Conservation (phyloP, 2,113 vertebrate genomes). For the Corythoichthys intestinalis region DNA sequence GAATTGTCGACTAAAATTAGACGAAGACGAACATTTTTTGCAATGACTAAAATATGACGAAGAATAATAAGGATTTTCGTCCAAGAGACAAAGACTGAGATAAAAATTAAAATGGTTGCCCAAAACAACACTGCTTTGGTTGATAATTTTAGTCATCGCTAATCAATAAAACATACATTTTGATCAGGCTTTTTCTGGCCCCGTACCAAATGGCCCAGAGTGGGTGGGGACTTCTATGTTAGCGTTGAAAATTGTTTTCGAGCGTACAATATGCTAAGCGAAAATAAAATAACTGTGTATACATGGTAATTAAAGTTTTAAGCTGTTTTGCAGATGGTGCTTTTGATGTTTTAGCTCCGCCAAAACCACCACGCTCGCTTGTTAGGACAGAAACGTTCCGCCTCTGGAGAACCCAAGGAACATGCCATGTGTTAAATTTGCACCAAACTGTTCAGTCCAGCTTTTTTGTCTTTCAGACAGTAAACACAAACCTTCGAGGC, state of each 20-base stretch:
- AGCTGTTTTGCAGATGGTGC: not conserved
- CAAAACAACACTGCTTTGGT: too few relatives aligned
- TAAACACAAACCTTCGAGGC: not conserved
- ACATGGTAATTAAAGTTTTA: not conserved
- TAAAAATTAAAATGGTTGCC: too few relatives aligned
- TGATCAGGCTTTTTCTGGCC: not conserved
- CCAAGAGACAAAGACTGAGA: too few relatives aligned
- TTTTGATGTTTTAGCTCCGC: not conserved
- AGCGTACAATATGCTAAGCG: not conserved
- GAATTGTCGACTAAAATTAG: too few relatives aligned
- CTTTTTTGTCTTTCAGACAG: not conserved
- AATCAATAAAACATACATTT: not conserved
- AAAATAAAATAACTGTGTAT: conserved; percentile 1
- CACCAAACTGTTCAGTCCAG: not conserved
- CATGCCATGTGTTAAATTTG: not conserved
- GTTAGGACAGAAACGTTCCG: not conserved
- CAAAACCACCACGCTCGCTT: not conserved
- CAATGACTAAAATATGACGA: too few relatives aligned
- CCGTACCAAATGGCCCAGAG: not conserved
- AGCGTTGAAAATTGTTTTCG: not conserved
- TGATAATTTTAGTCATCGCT: not conserved
- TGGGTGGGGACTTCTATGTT: not conserved
- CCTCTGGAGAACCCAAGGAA: not conserved
- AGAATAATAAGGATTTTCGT: too few relatives aligned
- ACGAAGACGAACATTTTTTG: too few relatives aligned